A percentile compares a stretch with the other conserved stretches of the same genome.
These are phyloP conservation scores for Siniperca chuatsi DNA, from an alignment of 2,113 vertebrate genomes.

Conservation along the genomic window DNA sequence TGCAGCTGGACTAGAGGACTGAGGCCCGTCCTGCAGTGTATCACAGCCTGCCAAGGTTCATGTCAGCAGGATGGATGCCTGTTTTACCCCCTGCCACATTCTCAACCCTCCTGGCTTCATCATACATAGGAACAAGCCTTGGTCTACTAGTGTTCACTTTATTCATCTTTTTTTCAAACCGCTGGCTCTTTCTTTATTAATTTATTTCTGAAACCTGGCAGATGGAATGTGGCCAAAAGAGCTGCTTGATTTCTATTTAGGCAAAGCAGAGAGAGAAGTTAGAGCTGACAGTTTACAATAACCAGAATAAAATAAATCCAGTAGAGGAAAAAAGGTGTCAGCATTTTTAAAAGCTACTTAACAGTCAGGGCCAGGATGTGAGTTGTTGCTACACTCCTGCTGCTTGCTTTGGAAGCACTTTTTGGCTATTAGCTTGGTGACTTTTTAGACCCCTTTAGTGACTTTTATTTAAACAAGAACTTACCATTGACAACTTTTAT, in stretches of 20 bases:
- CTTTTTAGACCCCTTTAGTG: neutral
- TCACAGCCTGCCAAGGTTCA: constrained; percentile 22
- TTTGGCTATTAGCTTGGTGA: neutral
- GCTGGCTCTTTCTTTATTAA: neutral
- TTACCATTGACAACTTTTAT: neutral
- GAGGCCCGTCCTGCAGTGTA: neutral
- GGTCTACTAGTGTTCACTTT: neutral
- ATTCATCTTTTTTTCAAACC: neutral
- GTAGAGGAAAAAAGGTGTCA: neutral
- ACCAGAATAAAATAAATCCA: constrained; percentile 1
- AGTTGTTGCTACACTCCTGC: neutral
- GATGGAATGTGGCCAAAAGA: neutral
- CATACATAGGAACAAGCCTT: neutral
- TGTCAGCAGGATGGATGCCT: constrained; percentile 25
- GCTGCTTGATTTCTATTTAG: too few relatives aligned
- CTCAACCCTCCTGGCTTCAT: neutral
- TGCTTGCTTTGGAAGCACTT: neutral
- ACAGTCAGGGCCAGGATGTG: neutral
- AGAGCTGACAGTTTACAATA: constrained; percentile 2
- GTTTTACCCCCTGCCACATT: neutral
- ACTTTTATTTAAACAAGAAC: neutral
- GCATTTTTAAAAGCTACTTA: neutral
- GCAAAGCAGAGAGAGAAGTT: neutral
- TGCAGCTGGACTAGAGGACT: constrained; percentile 1
- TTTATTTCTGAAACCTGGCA: neutral